Base-by-base conservation (phyloP, 2,797 vertebrate genomes). In the Tangara arthus region DNA sequence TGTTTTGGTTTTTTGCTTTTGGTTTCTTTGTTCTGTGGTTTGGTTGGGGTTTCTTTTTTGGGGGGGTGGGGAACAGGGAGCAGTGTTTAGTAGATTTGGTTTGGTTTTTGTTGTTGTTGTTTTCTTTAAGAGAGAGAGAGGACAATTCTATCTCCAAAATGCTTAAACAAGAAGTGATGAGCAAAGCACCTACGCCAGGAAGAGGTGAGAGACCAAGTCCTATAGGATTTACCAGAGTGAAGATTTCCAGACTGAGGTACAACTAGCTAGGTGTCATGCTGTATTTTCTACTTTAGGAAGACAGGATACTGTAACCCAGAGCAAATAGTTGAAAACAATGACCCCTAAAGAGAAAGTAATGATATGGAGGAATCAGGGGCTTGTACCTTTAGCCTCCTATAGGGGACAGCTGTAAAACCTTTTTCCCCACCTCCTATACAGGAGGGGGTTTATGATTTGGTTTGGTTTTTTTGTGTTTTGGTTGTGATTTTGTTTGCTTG, bases 31-130 rank as follows among this genome's bases (percentile, higher is more conserved):
- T 41, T 73, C 49, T 35, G 16, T 42, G 32, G 16, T 14, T 60
- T 30, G 23, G 7, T 41, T 49, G 6, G 32, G 5, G 0, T 2
- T 18, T 23, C 34, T 22, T 15, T 15, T 16, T 16, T 9, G 5
- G 1, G 7, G 5, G 10, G 17, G 2, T 1, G 7, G 5, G 2
- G 2, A 2, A 7, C 8, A 26, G 37, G 16, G 8, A 32, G 10
- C 0, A 1, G 41, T 34, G 52, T 35, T 57, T 27, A 50, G n/a
- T n/a, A 66, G 23, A n/a, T 52, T 44, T 47, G 24, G 6, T 22
- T 57, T 50, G 17, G 4, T 21, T 77, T 80, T 27, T 5, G 4
- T 34, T 24, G 20, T 15, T 66, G 46, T 18, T 44, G 14, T 34
- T 72, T 57, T 44, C 23, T n/a, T 80, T 46, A 52, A 30, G 21